Percentiles rank a stretch among this genome's conserved stretches.
Conservation (phyloP, 37 sponge, comb jelly and placozoan genomes). For the Beroe ovata region DNA sequence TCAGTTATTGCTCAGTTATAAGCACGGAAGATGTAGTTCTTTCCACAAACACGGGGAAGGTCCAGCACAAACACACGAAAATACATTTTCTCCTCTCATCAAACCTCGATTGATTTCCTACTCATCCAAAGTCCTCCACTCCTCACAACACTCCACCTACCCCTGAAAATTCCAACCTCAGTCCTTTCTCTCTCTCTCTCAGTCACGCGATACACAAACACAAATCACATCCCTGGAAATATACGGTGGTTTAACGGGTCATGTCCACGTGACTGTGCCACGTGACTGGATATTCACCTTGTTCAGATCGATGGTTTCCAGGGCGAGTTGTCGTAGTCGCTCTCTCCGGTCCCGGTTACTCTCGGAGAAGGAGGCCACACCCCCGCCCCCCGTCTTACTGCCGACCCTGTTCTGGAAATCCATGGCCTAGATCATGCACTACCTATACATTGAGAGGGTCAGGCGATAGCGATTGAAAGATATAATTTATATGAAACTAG, state of each 20-base stretch:
- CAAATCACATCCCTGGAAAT: conserved; percentile 10
- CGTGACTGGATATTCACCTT: conserved; percentile 70
- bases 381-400: conserved; percentile 93
- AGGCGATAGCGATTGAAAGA: too few relatives aligned
- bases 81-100: too few relatives aligned
- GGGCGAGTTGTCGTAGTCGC: conserved; percentile 87
- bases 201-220: neutral
- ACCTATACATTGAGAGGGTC: too few relatives aligned
- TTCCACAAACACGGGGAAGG: too few relatives aligned
- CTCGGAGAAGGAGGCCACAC: conserved; percentile 89
- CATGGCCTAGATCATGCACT: too few relatives aligned
- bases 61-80: too few relatives aligned
- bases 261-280: neutral
- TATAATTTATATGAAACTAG: too few relatives aligned
- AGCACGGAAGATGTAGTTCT: too few relatives aligned
- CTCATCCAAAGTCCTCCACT: too few relatives aligned
- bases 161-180: conserved; percentile 53
- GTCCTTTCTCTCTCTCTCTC: neutral
- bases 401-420: conserved; percentile 97
- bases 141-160: too few relatives aligned
- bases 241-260: conserved; percentile 3
- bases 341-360: conserved; percentile 89
- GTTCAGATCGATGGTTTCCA: conserved; percentile 94
- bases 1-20: too few relatives aligned
- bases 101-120: too few relatives aligned